Conservation (phyloP, 2,113 vertebrate genomes). For the Anoura caudifer region DNA sequence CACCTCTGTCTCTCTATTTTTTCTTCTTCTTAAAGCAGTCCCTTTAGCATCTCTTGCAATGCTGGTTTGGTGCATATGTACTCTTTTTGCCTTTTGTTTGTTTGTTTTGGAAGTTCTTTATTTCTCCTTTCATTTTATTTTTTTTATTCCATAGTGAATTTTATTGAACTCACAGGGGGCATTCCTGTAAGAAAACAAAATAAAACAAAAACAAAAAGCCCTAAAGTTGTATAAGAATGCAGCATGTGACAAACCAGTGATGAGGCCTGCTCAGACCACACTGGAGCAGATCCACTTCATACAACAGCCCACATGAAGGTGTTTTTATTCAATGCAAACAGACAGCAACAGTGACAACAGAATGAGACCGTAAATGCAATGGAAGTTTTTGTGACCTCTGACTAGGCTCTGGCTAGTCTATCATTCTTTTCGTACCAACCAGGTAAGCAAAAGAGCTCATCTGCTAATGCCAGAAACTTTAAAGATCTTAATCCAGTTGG, state of each 20-base stretch:
- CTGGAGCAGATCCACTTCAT: neutral
- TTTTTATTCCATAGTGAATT: slow-evolving; percentile 35
- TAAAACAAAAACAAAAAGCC: neutral
- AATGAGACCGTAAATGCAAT: neutral
- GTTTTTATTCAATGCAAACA: slow-evolving; percentile 47
- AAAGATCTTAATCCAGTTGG: neutral
- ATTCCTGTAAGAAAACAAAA: neutral
- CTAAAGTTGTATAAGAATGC: neutral
- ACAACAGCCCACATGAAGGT: neutral
- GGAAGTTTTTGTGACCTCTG: neutral
- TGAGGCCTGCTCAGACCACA: neutral
- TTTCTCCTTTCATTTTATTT: no score
- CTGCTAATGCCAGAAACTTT: neutral
- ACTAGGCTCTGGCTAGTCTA: neutral
- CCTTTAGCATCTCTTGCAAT: no score
- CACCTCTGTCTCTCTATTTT: no score
- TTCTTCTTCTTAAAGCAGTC: no score
- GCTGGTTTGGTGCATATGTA: no score
- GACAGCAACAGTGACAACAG: neutral
- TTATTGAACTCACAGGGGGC: slow-evolving; percentile 52
- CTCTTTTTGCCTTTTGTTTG: no score
- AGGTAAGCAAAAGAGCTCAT: neutral
- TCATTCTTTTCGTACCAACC: neutral
- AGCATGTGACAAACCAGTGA: neutral
- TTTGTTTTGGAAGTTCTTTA: no score